phyloP scores from a whole-genome alignment of 1,140 invertebrate genomes.

The Maconellicoccus hirsutus region DNA sequence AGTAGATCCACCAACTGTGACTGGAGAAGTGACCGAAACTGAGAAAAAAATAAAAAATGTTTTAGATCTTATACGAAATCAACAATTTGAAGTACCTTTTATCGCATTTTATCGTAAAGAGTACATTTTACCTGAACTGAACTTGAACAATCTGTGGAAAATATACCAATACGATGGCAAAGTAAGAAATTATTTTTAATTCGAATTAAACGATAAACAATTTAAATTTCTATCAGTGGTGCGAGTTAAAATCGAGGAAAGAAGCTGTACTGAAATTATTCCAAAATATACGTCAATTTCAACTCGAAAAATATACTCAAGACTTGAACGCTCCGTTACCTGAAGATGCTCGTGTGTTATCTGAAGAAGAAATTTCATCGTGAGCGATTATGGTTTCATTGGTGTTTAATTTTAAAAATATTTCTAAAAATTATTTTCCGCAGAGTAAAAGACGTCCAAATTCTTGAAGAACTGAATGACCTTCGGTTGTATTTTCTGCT shows the following conservation, averaged over 20 bases:
- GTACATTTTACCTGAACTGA: constrained; percentile 86
- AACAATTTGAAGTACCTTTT: constrained; percentile 91
- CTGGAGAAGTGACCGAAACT: constrained; percentile 39
- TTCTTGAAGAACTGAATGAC: constrained; percentile 82
- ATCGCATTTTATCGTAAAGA: constrained; percentile 98
- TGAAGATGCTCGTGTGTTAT: constrained; percentile 67
- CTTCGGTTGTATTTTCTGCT: constrained; percentile 86
- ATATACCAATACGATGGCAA: constrained; percentile 93
- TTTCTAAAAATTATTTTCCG: constrained; percentile 23
- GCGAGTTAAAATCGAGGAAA: constrained; percentile 78
- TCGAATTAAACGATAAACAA: too few relatives aligned
- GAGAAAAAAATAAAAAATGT: constrained; percentile 85
- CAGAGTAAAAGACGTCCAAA: constrained; percentile 63
- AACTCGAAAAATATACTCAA: constrained; percentile 70
- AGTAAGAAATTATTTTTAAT: constrained; percentile 36
- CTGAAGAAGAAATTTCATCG: constrained; percentile 73
- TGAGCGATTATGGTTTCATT: constrained; percentile 33
- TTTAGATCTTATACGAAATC: constrained; percentile 90
- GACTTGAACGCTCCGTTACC: constrained; percentile 72
- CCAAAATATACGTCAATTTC: constrained; percentile 85
- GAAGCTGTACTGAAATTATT: constrained; percentile 69
- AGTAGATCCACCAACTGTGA: constrained; percentile 28
- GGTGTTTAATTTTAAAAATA: neutral
- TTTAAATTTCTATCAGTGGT: constrained; percentile 61
- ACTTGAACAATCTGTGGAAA: constrained; percentile 93